Evolutionary conservation across 1,140 invertebrate species (phyloP).

Genomic region (Zophobas morio): DNA sequence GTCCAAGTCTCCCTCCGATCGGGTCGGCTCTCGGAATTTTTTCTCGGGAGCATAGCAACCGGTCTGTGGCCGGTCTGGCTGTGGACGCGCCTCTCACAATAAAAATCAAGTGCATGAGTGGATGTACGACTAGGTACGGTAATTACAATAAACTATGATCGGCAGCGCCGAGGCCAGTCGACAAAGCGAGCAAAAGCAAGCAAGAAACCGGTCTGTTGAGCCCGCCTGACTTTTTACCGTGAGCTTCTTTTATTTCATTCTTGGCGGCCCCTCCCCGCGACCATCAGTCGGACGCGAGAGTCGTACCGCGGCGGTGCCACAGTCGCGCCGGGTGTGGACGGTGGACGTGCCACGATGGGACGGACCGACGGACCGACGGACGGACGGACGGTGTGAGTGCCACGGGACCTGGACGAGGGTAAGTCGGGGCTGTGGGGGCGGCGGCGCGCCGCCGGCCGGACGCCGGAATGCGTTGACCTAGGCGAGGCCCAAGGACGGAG

Average conservation of each 20-base stretch:
- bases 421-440: too few species aligned
- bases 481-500: too few species aligned
- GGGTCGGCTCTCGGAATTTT: too few species aligned
- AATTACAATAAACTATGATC: conserved; percentile 57
- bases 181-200: conserved; percentile 30
- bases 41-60: too few species aligned
- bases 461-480: too few species aligned
- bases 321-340: neutral
- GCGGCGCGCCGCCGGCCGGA: too few species aligned
- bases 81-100: conserved; percentile 42
- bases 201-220: conserved; percentile 52
- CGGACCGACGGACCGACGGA: neutral
- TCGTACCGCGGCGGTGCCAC: neutral
- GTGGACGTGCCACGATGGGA: conserved; percentile 1
- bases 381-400: too few species aligned
- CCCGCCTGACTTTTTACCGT: conserved; percentile 60
- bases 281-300: conserved; percentile 52
- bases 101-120: conserved; percentile 55
- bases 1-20: too few species aligned
- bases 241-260: conserved; percentile 62
- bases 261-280: conserved; percentile 52
- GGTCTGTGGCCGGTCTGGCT: too few species aligned
- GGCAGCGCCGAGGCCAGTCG: conserved; percentile 52
- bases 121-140: conserved; percentile 54
- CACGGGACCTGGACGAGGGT: too few species aligned